Percentiles rank a stretch among this genome's conserved stretches.
Evolutionary conservation across 2,888 invertebrate genomes (phyloP).

Genomic region (Drosophila infuscata): DNA sequence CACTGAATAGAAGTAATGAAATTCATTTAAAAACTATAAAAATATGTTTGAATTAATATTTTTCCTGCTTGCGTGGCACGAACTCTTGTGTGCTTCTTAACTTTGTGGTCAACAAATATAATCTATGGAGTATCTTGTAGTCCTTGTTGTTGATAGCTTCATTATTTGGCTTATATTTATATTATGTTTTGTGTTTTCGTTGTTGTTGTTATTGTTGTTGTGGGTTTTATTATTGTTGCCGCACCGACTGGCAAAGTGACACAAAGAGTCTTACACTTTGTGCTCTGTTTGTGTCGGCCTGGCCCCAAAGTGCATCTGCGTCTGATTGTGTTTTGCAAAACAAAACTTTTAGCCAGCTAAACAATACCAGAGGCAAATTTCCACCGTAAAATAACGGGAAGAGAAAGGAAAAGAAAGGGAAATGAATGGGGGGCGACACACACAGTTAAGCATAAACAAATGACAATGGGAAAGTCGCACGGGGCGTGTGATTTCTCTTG

Average conservation of each 20-base stretch:
- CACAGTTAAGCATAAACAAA: conserved; percentile 58
- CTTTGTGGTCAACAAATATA: background rate
- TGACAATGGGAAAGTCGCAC: conserved; percentile 60
- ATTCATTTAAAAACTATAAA: background rate
- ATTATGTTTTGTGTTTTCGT: background rate
- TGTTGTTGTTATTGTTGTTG: conserved; percentile 5
- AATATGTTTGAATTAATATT: conserved; percentile 4
- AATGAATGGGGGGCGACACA: conserved; percentile 25
- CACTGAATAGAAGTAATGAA: background rate
- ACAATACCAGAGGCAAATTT: conserved; percentile 42
- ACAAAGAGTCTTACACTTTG: conserved; percentile 70
- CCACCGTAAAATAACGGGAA: conserved; percentile 13
- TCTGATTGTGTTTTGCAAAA: conserved; percentile 74
- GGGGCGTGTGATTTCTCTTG: conserved; percentile 74
- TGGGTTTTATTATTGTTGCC: conserved; percentile 28
- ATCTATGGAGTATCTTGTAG: conserved; percentile 20
- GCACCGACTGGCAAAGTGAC: conserved; percentile 59
- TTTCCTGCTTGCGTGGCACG: background rate
- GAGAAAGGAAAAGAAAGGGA: background rate
- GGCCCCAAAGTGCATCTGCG: conserved; percentile 69
- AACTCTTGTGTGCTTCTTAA: background rate
- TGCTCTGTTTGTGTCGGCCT: conserved; percentile 48
- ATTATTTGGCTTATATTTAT: conserved; percentile 25
- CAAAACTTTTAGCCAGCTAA: conserved; percentile 67
- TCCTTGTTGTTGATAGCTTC: conserved; percentile 34